Evolutionary conservation across 2,113 vertebrate genomes (phyloP), one percentile per base, ranked within the genome.

Genomic region (Embiotoca jacksoni): DNA sequence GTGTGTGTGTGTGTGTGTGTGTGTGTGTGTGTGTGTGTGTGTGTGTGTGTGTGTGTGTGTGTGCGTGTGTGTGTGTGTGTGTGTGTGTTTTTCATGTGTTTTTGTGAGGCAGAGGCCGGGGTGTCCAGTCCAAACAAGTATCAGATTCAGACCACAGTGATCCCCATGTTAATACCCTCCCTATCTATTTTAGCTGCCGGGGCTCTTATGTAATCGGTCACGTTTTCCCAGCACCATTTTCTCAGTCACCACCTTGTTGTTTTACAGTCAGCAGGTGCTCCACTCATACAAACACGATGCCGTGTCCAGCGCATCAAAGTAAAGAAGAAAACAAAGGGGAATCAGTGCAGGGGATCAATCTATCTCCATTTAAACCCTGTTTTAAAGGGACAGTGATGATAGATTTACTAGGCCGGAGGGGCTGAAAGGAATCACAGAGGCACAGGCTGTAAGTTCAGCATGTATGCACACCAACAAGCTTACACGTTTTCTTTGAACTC

Each of bases 71-170:
- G 44, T 46, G 44, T 46, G 44, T 46, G 44, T 46, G 44, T 46
- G 44, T 6, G 23, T 23, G 23, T 23, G 23, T 23, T 23, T 23
- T 23, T 23, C 23, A 23, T 23, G 23, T 23, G 23, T 23, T 23
- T 23, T 11, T 23, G 44, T 11, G 13, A 37, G 64, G 23, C 50
- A 65, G 72, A 74, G 60, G 35, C 72, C 0, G 8, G 2, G 32
- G 72, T 67, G 68, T 65, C 36, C 69, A 78, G 84, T 59, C 56
- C 58, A 67, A 53, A 80, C 57, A 54, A 16, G 84, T 88, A 83
- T 91, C 89, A 77, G 64, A 69, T 90, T 89, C 88, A 74, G 61
- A 54, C 56, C 80, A 8, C 71, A 74, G 76, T 90, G 85, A 90
- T 88, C 88, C 86, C 75, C 77, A 76, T 47, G 52, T 70, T 89